Evolutionary conservation across 2,797 vertebrate species (phyloP).

Genomic region (Notolepis coatsorum): DNA sequence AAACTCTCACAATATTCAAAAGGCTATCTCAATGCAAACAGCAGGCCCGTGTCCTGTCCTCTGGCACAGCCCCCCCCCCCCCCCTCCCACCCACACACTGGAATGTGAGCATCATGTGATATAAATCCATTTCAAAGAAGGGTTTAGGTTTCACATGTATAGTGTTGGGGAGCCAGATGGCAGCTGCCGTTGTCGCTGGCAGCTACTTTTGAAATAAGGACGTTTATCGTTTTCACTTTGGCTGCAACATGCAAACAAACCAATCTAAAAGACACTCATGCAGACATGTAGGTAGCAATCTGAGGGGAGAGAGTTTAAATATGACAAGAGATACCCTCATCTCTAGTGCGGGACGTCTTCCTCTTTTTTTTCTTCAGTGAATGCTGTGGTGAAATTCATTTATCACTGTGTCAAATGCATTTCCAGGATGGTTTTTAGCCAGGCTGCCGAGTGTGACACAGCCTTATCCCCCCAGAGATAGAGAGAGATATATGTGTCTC

Average conservation of each 20-base stretch:
- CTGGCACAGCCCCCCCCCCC: constrained; percentile 5
- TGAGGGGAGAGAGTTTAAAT: constrained; percentile 19
- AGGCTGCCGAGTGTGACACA: constrained; percentile 55
- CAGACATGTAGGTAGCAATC: not conserved
- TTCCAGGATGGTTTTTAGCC: constrained; percentile 50
- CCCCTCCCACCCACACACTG: not conserved
- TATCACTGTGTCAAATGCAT: constrained; percentile 63
- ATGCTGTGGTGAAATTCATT: constrained; percentile 50
- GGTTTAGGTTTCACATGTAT: constrained; percentile 43
- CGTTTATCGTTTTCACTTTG: constrained; percentile 16
- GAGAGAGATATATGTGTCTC: not conserved
- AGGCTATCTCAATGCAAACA: constrained; percentile 38
- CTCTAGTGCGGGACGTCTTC: constrained; percentile 1
- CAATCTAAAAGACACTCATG: constrained; percentile 38
- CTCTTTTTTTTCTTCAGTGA: constrained; percentile 16
- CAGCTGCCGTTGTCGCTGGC: constrained; percentile 6
- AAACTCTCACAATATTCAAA: constrained; percentile 44
- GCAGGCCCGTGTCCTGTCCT: constrained; percentile 28
- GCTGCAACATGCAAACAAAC: constrained; percentile 28
- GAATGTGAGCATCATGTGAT: constrained; percentile 23
- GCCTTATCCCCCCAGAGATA: constrained; percentile 32
- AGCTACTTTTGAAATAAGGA: constrained; percentile 30
- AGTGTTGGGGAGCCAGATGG: not conserved
- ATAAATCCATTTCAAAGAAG: constrained; percentile 46
- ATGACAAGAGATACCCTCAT: not conserved